Evolutionary conservation across 2,888 invertebrate species (phyloP).

Genomic region (Orthosia gothica): DNA sequence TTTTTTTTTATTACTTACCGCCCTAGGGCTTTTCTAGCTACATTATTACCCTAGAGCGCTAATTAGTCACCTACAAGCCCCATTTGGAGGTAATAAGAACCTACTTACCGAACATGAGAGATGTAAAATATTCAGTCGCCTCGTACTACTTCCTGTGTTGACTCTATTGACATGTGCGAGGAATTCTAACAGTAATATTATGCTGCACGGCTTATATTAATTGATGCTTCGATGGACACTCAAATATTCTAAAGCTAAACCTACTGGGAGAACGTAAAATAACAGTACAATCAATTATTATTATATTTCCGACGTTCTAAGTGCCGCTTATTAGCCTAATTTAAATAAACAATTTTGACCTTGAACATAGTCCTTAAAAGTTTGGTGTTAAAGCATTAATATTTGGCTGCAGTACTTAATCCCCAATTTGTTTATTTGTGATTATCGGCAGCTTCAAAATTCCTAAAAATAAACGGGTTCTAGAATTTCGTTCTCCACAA

Average conservation of each 20-base stretch:
- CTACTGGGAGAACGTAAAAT: not conserved
- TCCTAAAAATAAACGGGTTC: not conserved
- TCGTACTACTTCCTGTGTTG: conserved; percentile 22
- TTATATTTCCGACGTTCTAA: too few species aligned
- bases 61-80: too few species aligned
- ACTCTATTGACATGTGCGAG: conserved; percentile 23
- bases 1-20: too few species aligned
- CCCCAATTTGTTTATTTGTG: not conserved
- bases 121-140: conserved; percentile 31
- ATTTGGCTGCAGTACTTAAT: not conserved
- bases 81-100: too few species aligned
- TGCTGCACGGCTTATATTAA: not conserved
- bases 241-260: not conserved
- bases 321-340: too few species aligned
- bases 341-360: too few species aligned
- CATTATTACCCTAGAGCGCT: too few species aligned
- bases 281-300: too few species aligned
- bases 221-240: not conserved
- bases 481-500: not conserved
- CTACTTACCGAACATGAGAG: too few species aligned
- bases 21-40: too few species aligned
- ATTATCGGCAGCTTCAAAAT: too few species aligned
- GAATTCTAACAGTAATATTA: conserved; percentile 18
- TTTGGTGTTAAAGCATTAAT: not conserved
- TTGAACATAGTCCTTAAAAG: not conserved